Base-by-base conservation (phyloP, 2,888 invertebrate genomes). In the Notodonta dromedarius region DNA sequence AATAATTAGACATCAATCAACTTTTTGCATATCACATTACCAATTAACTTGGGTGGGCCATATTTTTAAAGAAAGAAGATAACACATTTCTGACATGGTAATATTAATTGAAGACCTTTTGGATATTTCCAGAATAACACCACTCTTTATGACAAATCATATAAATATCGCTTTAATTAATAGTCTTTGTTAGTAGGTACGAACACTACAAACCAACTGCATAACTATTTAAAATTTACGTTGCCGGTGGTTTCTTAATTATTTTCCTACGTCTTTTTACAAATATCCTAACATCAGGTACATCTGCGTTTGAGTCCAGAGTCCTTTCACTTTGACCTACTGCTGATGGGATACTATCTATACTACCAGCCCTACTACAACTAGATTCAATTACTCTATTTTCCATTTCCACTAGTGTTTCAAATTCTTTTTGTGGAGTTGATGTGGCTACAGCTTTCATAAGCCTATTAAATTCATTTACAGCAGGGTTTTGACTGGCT, bases 261-360 rank as follows among this genome's bases (percentile, higher is more conserved):
- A 79, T 60, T 83, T 84, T 89, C 64, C 86, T 85, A 66, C 88
- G 80, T 71, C 91, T 83, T 70, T 79, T 88, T 11, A 89, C 83
- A 71, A 89, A 85, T 80, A 93, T 88, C 73, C 89, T 86, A 5
- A 93, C 81, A 74, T 93, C 93, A 24, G 93, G 93, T 60, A 76
- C 82, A 65, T 90, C 89, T 11, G 67, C 52, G 13, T 71, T 76
- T 67, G 70, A 61, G 46, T 72, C 75, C 57, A 67, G 55, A 40
- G 71, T 74, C 48, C 61, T 76, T 40, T 73, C 70, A 5, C 73
- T 73, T 59, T 69, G 67, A 48, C 79, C 71, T 13, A 67, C 63
- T 50, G 59, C 62, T 53, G 58, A 44, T 39, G 55, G 58, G 53
- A 61, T 42, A 52, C 67, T 71, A 35, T 68, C 64, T 42, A 59